Percentiles rank a stretch among this genome's conserved stretches.
phyloP scores from a whole-genome alignment of 1,140 invertebrate species.

The Dufourea novaeangliae region DNA sequence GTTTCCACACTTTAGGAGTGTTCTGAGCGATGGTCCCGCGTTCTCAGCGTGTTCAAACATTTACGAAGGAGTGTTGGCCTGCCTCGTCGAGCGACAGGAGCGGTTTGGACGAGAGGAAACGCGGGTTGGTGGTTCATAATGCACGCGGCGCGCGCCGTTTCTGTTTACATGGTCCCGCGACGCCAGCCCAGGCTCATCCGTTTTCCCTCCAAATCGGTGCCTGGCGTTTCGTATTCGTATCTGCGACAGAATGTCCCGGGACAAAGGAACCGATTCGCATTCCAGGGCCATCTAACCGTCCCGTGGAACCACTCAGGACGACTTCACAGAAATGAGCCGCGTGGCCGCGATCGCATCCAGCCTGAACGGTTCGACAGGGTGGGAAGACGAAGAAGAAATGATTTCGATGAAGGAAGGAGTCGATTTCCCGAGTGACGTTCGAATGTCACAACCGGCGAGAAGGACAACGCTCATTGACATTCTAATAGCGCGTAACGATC shows the following conservation, averaged over 20 bases:
- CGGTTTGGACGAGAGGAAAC: not conserved
- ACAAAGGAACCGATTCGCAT: not conserved
- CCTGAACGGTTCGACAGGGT: too few species aligned
- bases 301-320: not conserved
- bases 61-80: not conserved
- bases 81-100: not conserved
- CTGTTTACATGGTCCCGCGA: slow-evolving; percentile 7
- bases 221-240: not conserved
- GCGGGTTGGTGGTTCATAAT: not conserved
- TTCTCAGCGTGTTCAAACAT: not conserved
- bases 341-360: too few species aligned
- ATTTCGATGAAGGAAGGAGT: not conserved
- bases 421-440: slow-evolving; percentile 30
- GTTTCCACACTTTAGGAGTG: too few species aligned
- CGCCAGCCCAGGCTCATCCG: not conserved
- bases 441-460: slow-evolving; percentile 23
- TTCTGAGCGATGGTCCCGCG: not conserved
- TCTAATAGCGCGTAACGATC: slow-evolving; percentile 47
- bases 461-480: slow-evolving; percentile 59
- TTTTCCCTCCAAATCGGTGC: slow-evolving; percentile 39
- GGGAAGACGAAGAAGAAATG: not conserved
- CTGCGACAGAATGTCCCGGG: not conserved
- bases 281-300: not conserved
- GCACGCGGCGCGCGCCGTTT: slow-evolving; percentile 7
- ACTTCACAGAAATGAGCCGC: slow-evolving; percentile 14